Conservation (phyloP, 2,113 vertebrate species). For the Pleuronectes platessa region DNA sequence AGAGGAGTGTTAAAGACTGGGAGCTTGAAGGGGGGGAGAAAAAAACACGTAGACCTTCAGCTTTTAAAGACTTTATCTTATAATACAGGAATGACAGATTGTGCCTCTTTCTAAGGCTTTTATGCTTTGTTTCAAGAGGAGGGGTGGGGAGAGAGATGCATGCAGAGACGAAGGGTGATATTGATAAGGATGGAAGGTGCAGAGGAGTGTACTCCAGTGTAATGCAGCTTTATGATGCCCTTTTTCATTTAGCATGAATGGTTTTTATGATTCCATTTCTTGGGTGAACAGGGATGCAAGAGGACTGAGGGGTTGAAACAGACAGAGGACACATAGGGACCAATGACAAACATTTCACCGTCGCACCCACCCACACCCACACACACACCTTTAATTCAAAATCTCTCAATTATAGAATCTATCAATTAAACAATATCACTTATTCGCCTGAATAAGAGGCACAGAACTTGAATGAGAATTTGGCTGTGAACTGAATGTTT, state of each 20-base stretch:
- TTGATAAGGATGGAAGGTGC: slow-evolving; percentile 80
- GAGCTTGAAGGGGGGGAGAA: slow-evolving; percentile 39
- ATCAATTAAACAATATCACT: slow-evolving; percentile 13
- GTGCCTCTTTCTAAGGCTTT: slow-evolving; percentile 80
- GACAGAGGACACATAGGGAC: slow-evolving; percentile 49
- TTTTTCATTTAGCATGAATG: slow-evolving; percentile 82
- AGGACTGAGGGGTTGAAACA: slow-evolving; percentile 51
- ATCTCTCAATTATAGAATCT: slow-evolving; percentile 10
- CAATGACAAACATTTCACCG: slow-evolving; percentile 33
- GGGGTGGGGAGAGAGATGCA: slow-evolving; percentile 40
- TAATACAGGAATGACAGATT: slow-evolving; percentile 82
- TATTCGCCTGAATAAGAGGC: slow-evolving; percentile 2
- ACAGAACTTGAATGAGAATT: slow-evolving; percentile 25
- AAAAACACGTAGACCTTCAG: slow-evolving; percentile 66
- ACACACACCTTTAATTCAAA: slow-evolving; percentile 25
- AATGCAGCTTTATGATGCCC: slow-evolving; percentile 81
- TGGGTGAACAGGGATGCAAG: slow-evolving; percentile 72
- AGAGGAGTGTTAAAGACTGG: slow-evolving; percentile 77
- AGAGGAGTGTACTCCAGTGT: slow-evolving; percentile 75
- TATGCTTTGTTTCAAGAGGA: slow-evolving; percentile 78
- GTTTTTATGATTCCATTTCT: slow-evolving; percentile 84
- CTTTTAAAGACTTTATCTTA: slow-evolving; percentile 85
- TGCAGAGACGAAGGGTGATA: slow-evolving; percentile 68
- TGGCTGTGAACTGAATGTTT: slow-evolving; percentile 16
- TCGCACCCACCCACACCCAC: not conserved